These are phyloP conservation scores for Anniella stebbinsi DNA, from an alignment of 2,797 vertebrate species.

Conservation along the genomic window DNA sequence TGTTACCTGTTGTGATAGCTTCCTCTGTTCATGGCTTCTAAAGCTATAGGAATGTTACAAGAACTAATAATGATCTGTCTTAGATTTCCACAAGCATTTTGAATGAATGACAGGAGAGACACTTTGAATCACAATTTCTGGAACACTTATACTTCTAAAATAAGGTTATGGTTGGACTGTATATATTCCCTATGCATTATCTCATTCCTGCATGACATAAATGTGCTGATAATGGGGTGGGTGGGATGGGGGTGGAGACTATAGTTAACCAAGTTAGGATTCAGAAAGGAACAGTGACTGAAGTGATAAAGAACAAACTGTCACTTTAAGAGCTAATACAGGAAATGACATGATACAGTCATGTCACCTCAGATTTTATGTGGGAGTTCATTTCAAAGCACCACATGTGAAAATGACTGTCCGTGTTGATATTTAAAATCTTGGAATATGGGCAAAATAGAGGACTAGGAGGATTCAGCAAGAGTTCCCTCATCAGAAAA, in stretches of 20 bases:
- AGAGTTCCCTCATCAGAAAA: neutral
- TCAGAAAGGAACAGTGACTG: neutral
- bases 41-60: constrained; percentile 46
- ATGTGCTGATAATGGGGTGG: neutral
- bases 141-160: constrained; percentile 28
- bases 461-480: neutral
- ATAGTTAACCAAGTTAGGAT: neutral
- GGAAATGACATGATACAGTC: neutral
- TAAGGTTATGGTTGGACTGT: constrained; percentile 12
- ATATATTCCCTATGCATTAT: neutral
- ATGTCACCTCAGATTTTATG: neutral
- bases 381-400: neutral
- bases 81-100: constrained; percentile 40
- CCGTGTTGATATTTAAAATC: neutral
- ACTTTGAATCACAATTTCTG: constrained; percentile 42
- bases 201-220: neutral
- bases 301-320: fast-evolving
- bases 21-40: constrained; percentile 46
- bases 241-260: no score
- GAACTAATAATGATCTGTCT: constrained; percentile 60
- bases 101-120: constrained; percentile 41
- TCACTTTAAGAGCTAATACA: neutral
- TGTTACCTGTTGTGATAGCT: constrained; percentile 41
- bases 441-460: neutral
- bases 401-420: neutral